phyloP scores from a whole-genome alignment of 2,888 invertebrate genomes.

The Drosophila birchii region DNA sequence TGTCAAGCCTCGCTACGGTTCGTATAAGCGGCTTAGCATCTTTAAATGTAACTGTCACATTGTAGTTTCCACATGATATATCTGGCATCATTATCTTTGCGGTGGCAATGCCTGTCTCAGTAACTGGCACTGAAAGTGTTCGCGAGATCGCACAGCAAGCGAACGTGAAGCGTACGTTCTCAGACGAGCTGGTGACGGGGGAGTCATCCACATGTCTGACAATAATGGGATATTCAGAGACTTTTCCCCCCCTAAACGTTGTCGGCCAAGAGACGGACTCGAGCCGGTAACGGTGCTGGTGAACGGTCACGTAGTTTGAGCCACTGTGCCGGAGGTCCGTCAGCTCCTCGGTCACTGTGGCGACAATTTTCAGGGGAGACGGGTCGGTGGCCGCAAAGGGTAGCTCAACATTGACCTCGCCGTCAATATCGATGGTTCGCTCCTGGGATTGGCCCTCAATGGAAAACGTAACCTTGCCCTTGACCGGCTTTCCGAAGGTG shows the following conservation, averaged over 20 bases:
- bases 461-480: conserved; percentile 92
- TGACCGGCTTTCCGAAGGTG: conserved; percentile 93
- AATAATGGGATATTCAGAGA: conserved; percentile 91
- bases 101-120: conserved; percentile 88
- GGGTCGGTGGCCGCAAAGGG: conserved; percentile 87
- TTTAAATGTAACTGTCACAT: conserved; percentile 53
- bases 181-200: conserved; percentile 87
- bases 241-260: conserved; percentile 94
- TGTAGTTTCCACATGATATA: conserved; percentile 45
- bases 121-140: conserved; percentile 82
- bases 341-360: conserved; percentile 94
- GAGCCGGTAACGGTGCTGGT: conserved; percentile 90
- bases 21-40: conserved; percentile 55
- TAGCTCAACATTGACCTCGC: conserved; percentile 89
- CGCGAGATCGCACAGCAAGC: conserved; percentile 68
- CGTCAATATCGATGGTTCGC: conserved; percentile 89
- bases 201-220: conserved; percentile 89
- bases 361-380: conserved; percentile 87
- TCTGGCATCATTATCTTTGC: conserved; percentile 88
- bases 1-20: conserved; percentile 56
- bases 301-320: conserved; percentile 90
- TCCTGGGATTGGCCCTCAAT: conserved; percentile 84
- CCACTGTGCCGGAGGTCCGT: conserved; percentile 92
- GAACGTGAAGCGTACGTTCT: conserved; percentile 85
- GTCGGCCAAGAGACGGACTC: conserved; percentile 91